Evolutionary conservation across 30 jellyfish, hydroid and myxozoan genomes (phyloP).

Genomic region (Cassiopea andromeda): DNA sequence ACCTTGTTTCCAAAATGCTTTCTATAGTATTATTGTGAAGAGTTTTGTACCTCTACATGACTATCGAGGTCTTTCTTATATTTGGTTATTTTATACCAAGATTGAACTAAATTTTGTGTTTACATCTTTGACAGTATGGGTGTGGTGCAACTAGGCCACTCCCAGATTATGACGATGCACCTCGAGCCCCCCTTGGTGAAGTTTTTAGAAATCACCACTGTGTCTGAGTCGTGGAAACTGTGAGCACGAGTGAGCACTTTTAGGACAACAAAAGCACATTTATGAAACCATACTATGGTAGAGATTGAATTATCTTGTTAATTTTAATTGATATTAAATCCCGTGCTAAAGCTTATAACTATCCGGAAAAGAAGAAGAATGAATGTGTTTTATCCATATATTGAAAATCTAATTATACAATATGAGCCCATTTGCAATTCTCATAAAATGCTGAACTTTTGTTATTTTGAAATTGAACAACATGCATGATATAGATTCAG

Average conservation of each 20-base stretch:
- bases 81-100: too few relatives aligned
- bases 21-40: too few relatives aligned
- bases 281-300: neutral
- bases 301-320: neutral
- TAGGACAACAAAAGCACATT: neutral
- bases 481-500: neutral
- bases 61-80: too few relatives aligned
- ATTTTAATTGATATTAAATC: neutral
- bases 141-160: too few relatives aligned
- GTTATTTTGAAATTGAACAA: neutral
- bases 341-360: neutral
- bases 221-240: too few relatives aligned
- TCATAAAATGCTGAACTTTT: neutral
- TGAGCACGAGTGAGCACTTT: neutral
- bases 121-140: too few relatives aligned
- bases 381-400: neutral
- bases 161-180: too few relatives aligned
- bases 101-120: too few relatives aligned
- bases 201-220: too few relatives aligned
- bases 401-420: neutral
- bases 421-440: neutral
- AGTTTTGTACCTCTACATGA: too few relatives aligned
- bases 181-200: too few relatives aligned
- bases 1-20: too few relatives aligned
- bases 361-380: neutral